These are phyloP conservation scores for Apis cerana DNA, from an alignment of 1,140 invertebrate genomes.

Conservation along the genomic window DNA sequence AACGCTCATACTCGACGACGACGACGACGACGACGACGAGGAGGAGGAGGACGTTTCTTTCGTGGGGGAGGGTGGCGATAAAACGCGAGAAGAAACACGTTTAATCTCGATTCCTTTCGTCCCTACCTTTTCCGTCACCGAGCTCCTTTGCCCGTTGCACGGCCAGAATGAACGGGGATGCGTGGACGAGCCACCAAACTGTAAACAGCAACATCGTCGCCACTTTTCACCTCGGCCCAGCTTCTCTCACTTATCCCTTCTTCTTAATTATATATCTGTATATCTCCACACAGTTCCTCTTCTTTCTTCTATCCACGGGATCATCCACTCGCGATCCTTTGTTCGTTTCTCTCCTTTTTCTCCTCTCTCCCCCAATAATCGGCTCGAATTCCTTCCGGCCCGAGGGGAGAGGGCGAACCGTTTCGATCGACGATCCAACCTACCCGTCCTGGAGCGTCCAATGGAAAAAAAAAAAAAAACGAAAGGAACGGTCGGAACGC, in stretches of 20 bases:
- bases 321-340: too few relatives aligned
- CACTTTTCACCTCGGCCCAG: slow-evolving; percentile 22
- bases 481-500: background rate
- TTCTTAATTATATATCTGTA: background rate
- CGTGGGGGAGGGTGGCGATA: background rate
- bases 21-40: too few relatives aligned
- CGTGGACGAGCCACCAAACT: slow-evolving; percentile 76
- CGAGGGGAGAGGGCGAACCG: background rate
- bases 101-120: background rate
- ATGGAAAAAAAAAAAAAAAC: background rate
- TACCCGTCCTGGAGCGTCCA: background rate
- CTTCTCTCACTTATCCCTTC: slow-evolving; percentile 12
- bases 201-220: slow-evolving; percentile 73
- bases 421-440: slow-evolving; percentile 14
- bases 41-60: background rate
- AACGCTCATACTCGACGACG: background rate
- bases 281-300: background rate
- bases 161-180: slow-evolving; percentile 73
- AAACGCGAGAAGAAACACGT: background rate
- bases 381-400: background rate
- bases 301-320: background rate
- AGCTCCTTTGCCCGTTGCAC: slow-evolving; percentile 75
- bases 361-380: background rate
- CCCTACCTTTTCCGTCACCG: slow-evolving; percentile 76
- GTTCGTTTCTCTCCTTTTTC: background rate